Conservation (phyloP, 2,113 vertebrate species). For the Macquaria ambigua region DNA sequence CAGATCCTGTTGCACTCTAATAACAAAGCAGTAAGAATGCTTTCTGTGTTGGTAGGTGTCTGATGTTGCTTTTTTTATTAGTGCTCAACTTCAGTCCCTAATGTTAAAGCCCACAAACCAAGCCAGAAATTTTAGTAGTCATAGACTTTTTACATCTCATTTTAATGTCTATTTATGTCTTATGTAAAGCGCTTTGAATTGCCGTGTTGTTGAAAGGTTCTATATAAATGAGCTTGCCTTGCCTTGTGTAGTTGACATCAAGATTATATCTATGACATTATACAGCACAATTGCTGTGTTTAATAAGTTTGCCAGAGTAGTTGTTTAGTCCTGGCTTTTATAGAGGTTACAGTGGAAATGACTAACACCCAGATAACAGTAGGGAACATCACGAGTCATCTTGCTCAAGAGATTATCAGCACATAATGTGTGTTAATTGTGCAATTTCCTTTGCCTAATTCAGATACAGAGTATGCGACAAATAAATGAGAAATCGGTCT, state of each 20-base stretch:
- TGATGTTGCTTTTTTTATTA: neutral
- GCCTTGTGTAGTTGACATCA: neutral
- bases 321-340: neutral
- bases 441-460: conserved; percentile 5
- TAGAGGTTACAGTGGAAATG: neutral
- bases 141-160: neutral
- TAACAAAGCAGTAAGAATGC: conserved; percentile 14
- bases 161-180: neutral
- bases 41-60: neutral
- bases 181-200: neutral
- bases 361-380: neutral
- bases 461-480: neutral
- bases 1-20: conserved; percentile 24
- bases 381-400: neutral
- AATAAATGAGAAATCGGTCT: too few species aligned
- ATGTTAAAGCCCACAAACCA: neutral
- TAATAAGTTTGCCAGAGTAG: neutral
- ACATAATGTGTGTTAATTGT: neutral
- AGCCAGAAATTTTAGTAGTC: neutral
- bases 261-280: neutral
- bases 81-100: too few species aligned
- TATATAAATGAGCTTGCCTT: neutral
- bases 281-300: neutral
- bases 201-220: neutral
- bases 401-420: conserved; percentile 25